phyloP scores from a whole-genome alignment of 2,888 invertebrate genomes.

The Nudaria mundana region DNA sequence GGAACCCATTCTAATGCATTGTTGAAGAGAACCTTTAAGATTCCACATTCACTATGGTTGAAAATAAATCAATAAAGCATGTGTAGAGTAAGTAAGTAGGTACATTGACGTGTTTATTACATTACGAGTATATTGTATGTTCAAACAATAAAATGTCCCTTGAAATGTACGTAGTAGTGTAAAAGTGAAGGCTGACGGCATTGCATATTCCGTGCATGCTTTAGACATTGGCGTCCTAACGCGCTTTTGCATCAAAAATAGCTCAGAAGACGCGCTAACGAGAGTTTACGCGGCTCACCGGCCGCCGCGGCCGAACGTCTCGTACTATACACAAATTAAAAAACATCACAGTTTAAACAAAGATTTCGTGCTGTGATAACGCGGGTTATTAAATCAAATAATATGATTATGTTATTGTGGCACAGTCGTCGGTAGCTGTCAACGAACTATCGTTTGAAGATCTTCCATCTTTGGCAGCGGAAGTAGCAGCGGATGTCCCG shows the following conservation, averaged over 20 bases:
- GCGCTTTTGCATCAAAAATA: constrained; percentile 80
- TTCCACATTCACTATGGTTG: too few relatives aligned
- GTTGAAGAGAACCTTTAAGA: too few relatives aligned
- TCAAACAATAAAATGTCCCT: constrained; percentile 22
- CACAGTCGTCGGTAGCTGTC: constrained; percentile 54
- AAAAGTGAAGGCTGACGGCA: constrained; percentile 72
- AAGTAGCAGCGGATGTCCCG: constrained; percentile 78
- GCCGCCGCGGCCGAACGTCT: constrained; percentile 59
- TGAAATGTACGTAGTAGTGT: constrained; percentile 42
- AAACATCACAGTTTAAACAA: constrained; percentile 32
- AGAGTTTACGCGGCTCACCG: constrained; percentile 70
- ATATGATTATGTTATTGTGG: constrained; percentile 47
- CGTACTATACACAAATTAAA: constrained; percentile 29
- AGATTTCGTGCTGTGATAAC: constrained; percentile 27
- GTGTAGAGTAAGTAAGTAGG: too few relatives aligned
- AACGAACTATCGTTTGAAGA: constrained; percentile 72
- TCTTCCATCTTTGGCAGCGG: constrained; percentile 80
- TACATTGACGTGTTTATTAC: constrained; percentile 16
- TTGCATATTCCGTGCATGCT: constrained; percentile 81
- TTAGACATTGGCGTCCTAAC: constrained; percentile 79
- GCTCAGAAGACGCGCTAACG: constrained; percentile 74
- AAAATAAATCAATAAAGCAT: too few relatives aligned
- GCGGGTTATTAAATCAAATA: constrained; percentile 37
- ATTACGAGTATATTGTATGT: constrained; percentile 3
- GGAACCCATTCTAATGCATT: too few relatives aligned